Base-by-base conservation (phyloP, 1,140 invertebrate species). In the Cydia fagiglandana region DNA sequence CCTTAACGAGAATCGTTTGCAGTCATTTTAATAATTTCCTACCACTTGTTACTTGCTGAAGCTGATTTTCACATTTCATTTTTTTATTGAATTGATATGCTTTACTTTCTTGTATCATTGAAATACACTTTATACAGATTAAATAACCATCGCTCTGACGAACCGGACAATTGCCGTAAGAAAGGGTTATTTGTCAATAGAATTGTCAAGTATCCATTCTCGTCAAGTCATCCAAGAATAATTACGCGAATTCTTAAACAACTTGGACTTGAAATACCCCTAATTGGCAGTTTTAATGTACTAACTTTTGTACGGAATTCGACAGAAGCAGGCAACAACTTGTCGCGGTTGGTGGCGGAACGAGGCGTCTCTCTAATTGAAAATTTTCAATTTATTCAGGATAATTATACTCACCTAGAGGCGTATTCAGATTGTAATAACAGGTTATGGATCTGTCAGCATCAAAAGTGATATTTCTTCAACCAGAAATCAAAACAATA, bases 241-340 rank as follows among this genome's bases (percentile, higher is more conserved):
- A 92, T 92, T 90, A 90, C 84, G 84, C 80, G 84, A 90, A 90
- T 90, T 91, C 88, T 90, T 87, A 90, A 91, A 90, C 88, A 90
- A 90, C 85, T 89, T 86, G 85, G 88, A 92, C 87, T 92, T 92
- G 84, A 92, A 92, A 90, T 91, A 88, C 83, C 83, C 84, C 85
- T 92, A 92, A 92, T 91, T 92, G 90, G 89, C 90, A 92, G 89
- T 88, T 91, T 91, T 91, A 92, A 91, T 92, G 86, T 90, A 90
- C 87, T 89, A 91, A 92, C 88, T 92, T 92, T 90, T 88, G 88
- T 88, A 83, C 88, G 85, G 87, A 90, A 88, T 87, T 88, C 84
- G 84, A 82, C 87, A 83, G 88, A 90, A 89, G 88, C 89, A 85
- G 81, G 89, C 83, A 89, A 87, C 90, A 90, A 92, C 86, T 92